Evolutionary conservation across 2,888 invertebrate genomes (phyloP), one percentile per base, ranked within the genome.

Genomic region (Cremastobaeus sp.): DNA sequence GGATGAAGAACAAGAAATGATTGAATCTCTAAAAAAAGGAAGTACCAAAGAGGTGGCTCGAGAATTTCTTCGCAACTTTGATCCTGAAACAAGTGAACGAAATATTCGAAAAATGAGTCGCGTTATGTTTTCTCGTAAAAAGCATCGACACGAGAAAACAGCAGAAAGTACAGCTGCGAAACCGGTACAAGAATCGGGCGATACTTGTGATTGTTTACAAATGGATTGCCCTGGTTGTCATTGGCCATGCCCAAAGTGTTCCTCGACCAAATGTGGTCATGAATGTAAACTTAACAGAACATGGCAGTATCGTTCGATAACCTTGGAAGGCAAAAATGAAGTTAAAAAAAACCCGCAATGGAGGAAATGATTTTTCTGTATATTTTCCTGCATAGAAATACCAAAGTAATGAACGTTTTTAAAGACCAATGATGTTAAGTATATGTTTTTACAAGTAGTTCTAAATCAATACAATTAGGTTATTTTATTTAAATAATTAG

Each of bases 131-230:
- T n/a, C n/a, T n/a, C n/a, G n/a, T n/a, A n/a, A n/a, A n/a, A n/a
- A n/a, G n/a, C n/a, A n/a, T n/a, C n/a, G n/a, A n/a, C n/a, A n/a
- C n/a, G n/a, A n/a, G n/a, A n/a, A n/a, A n/a, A n/a, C n/a, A n/a
- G n/a, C n/a, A n/a, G n/a, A n/a, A n/a, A n/a, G n/a, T n/a, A n/a
- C n/a, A n/a, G n/a, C n/a, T n/a, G n/a, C n/a, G n/a, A n/a, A n/a
- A n/a, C n/a, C n/a, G n/a, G n/a, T n/a, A n/a, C 88, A 88, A n/a
- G 91, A 91, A 25, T 92, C 92, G 1, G 87, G 90, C 77, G 94
- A 97, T 88, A 81, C 95, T 8, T 97, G 97, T 77, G 97, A 97
- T 85, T 97, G 97, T 83, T 89, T 96, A 76, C 92, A 92, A 78
- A 89, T 90, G 30, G 89, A 89, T 9, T 97, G 97, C 80, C 89